These are phyloP conservation scores for Agapetus fuscipes DNA, from an alignment of 2,888 invertebrate species.

Conservation along the genomic window DNA sequence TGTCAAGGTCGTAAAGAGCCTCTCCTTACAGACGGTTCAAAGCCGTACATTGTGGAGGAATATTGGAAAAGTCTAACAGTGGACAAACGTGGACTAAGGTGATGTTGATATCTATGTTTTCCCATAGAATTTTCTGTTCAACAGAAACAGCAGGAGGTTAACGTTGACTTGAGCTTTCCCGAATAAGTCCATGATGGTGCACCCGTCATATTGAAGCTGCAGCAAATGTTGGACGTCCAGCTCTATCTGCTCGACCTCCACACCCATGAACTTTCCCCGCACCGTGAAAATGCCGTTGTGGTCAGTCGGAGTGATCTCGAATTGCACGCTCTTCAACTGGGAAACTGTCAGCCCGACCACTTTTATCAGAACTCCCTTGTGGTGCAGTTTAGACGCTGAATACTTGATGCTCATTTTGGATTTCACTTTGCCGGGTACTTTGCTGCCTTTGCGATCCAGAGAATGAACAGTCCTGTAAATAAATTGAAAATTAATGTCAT, in stretches of 20 bases:
- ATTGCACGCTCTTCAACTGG: conserved; percentile 66
- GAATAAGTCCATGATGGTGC: conserved; percentile 66
- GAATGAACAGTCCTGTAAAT: conserved; percentile 45
- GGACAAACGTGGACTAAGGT: no score
- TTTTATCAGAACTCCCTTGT: conserved; percentile 62
- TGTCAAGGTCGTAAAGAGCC: no score
- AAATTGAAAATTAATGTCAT: no score
- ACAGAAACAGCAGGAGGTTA: conserved; percentile 60
- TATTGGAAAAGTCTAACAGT: no score
- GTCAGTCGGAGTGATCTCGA: conserved; percentile 60
- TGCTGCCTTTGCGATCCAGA: conserved; percentile 28
- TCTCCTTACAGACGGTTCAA: no score
- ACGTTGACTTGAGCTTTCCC: conserved; percentile 72
- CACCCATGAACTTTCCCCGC: conserved; percentile 66
- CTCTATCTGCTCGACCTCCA: conserved; percentile 63
- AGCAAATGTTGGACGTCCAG: conserved; percentile 63
- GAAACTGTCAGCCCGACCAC: conserved; percentile 56
- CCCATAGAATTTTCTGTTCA: conserved; percentile 69
- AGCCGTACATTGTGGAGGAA: no score
- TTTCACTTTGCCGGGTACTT: conserved; percentile 37
- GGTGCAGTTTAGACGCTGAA: conserved; percentile 56
- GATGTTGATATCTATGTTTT: no score
- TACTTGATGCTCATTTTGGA: conserved; percentile 54
- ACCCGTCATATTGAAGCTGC: conserved; percentile 67
- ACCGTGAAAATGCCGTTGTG: conserved; percentile 59